phyloP scores from a whole-genome alignment of 2,888 invertebrate genomes.

The Onthophagus sagittarius region DNA sequence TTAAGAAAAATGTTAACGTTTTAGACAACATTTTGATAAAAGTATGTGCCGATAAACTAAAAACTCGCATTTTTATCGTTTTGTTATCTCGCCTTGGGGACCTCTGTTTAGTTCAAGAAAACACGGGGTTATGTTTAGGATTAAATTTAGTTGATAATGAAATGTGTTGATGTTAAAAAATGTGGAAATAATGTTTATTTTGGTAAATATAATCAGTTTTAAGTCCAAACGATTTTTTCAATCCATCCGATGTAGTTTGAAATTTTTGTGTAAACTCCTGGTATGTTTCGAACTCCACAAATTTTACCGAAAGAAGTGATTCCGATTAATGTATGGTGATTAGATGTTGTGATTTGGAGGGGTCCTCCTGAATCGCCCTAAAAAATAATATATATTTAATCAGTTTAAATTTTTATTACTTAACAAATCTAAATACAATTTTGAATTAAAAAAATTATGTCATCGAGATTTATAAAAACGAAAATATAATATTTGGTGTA shows the following conservation, averaged over 20 bases:
- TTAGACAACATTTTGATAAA: background rate
- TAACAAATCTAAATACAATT: too few species aligned
- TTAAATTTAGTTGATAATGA: too few species aligned
- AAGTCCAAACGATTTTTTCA: background rate
- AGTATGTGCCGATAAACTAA: background rate
- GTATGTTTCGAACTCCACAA: background rate
- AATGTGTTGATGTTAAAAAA: too few species aligned
- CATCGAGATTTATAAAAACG: too few species aligned
- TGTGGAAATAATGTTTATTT: background rate
- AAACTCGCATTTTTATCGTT: background rate
- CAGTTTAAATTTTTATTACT: too few species aligned
- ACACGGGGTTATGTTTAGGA: too few species aligned
- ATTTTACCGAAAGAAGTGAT: slow-evolving; percentile 2
- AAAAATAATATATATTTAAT: too few species aligned
- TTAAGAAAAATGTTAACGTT: background rate
- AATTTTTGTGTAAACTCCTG: slow-evolving; percentile 1
- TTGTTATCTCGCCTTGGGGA: background rate
- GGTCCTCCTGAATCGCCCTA: slow-evolving; percentile 16
- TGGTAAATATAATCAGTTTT: background rate
- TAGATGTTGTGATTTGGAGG: background rate
- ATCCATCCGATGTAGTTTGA: slow-evolving; percentile 5
- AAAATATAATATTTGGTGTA: too few species aligned
- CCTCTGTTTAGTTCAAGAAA: too few species aligned
- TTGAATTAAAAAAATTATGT: too few species aligned
- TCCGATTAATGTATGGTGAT: background rate